These are phyloP conservation scores for Sprattus sprattus DNA, from an alignment of 2,113 vertebrate species.

Conservation along the genomic window DNA sequence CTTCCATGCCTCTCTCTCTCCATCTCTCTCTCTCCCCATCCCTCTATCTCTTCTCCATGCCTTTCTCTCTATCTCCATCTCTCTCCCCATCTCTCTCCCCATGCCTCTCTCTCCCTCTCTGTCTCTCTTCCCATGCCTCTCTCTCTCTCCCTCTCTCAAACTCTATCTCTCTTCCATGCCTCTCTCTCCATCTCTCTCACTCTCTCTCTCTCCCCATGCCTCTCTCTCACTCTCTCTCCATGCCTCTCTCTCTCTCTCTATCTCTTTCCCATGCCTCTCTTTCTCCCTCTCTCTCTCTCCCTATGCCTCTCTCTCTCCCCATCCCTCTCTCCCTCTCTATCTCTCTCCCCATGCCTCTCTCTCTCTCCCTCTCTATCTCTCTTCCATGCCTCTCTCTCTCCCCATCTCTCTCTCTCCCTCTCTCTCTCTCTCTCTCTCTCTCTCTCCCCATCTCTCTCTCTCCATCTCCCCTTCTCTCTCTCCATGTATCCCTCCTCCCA, in stretches of 20 bases:
- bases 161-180: not conserved
- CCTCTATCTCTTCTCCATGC: too few species aligned
- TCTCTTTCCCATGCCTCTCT: constrained; percentile 34
- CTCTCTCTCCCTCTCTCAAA: constrained; percentile 34
- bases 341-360: constrained; percentile 16
- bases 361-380: not conserved
- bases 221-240: constrained; percentile 13
- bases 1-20: not conserved
- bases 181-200: not conserved
- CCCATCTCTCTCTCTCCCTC: not conserved
- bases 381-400: not conserved
- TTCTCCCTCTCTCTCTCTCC: not conserved
- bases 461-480: constrained; percentile 22
- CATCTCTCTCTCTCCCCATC: not conserved
- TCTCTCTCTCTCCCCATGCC: constrained; percentile 11
- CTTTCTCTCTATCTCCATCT: constrained; percentile 13
- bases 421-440: constrained; percentile 22
- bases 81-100: constrained; percentile 17
- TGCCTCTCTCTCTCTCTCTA: too few species aligned
- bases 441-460: not conserved
- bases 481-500: not conserved
- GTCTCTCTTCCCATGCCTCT: too few species aligned
- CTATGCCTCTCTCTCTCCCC: constrained; percentile 26
- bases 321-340: constrained; percentile 10
- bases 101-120: too few species aligned